Evolutionary conservation across 2,888 invertebrate genomes (phyloP).

Genomic region (Chymomyza procnemis): DNA sequence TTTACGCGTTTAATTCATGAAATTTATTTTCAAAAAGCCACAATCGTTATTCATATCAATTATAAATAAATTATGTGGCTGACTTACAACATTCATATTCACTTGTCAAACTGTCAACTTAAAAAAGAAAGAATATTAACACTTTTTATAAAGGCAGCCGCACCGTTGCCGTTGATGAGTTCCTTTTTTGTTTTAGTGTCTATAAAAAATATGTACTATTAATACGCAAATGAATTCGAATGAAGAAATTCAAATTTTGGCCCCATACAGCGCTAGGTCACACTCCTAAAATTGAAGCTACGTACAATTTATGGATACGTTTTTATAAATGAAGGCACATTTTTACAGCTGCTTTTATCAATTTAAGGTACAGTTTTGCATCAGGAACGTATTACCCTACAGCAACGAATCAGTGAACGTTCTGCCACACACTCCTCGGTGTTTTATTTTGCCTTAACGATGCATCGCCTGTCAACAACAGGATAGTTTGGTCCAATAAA

Average conservation of each 20-base stretch:
- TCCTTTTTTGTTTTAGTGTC: slow-evolving; percentile 37
- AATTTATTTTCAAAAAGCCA: slow-evolving; percentile 31
- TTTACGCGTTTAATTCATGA: slow-evolving; percentile 32
- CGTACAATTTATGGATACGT: not conserved
- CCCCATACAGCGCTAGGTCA: slow-evolving; percentile 62
- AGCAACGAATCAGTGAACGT: not conserved
- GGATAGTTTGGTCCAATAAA: not conserved
- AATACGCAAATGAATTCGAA: slow-evolving; percentile 34
- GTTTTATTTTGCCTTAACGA: not conserved
- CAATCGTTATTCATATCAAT: slow-evolving; percentile 44
- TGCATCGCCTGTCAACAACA: slow-evolving; percentile 10
- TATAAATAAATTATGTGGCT: slow-evolving; percentile 36
- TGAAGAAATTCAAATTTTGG: slow-evolving; percentile 48
- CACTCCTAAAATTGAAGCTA: not conserved
- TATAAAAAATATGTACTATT: slow-evolving; percentile 34
- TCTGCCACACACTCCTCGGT: slow-evolving; percentile 2
- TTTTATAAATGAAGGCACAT: not conserved
- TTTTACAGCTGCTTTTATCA: too few species aligned
- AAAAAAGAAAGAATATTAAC: slow-evolving; percentile 63
- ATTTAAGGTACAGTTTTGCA: too few species aligned
- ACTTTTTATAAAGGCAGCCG: slow-evolving; percentile 41
- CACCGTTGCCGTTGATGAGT: slow-evolving; percentile 20
- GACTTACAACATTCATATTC: slow-evolving; percentile 52
- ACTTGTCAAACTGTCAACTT: slow-evolving; percentile 64
- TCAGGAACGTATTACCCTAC: not conserved